Evolutionary conservation across 2,888 invertebrate species (phyloP).

Genomic region (Lumbricus terrestris): DNA sequence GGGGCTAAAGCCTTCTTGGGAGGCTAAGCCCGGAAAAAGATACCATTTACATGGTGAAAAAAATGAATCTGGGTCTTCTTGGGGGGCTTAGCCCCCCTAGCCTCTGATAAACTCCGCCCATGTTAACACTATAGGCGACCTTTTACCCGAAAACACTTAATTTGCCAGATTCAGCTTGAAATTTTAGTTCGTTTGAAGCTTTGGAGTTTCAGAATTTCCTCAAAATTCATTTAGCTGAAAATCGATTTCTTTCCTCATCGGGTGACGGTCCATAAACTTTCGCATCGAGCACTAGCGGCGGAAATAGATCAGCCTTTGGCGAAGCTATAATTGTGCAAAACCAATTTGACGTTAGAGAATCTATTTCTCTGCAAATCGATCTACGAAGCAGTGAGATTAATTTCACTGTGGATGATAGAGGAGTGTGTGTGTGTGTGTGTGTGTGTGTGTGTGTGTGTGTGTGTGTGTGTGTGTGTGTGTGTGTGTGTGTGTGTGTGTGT

Average conservation of each 20-base stretch:
- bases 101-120: too few relatives aligned
- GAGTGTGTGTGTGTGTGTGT: too few relatives aligned
- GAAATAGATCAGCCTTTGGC: background rate
- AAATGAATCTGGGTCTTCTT: too few relatives aligned
- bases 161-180: background rate
- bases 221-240: background rate
- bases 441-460: too few relatives aligned
- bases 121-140: background rate
- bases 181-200: background rate
- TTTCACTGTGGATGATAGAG: background rate
- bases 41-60: too few relatives aligned
- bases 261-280: background rate
- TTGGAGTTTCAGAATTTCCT: background rate
- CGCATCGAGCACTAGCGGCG: background rate
- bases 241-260: background rate
- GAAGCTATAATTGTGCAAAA: background rate
- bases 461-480: too few relatives aligned
- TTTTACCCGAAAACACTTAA: background rate
- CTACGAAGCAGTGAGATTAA: background rate
- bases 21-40: too few relatives aligned
- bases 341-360: background rate
- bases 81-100: too few relatives aligned
- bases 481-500: too few relatives aligned
- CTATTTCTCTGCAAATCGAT: background rate
- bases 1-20: too few relatives aligned